Percentiles rank a stretch among this genome's conserved stretches.
These are phyloP conservation scores for Condylura cristata DNA, from an alignment of 2,113 vertebrate genomes.

Conservation along the genomic window DNA sequence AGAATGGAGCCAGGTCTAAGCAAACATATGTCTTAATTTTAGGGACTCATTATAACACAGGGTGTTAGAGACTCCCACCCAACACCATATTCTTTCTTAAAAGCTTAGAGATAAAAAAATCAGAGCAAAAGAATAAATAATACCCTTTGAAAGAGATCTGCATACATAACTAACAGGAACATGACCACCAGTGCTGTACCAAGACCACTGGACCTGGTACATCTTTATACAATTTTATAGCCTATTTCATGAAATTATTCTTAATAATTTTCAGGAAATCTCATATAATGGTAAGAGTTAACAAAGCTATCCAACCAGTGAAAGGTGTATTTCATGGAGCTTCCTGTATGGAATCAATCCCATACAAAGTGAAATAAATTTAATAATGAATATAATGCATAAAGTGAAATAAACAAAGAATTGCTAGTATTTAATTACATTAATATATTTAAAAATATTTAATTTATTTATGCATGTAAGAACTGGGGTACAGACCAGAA, in stretches of 20 bases:
- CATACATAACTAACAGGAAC: background rate
- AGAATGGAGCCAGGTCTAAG: background rate
- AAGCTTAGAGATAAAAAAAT: background rate
- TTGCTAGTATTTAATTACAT: constrained; percentile 34
- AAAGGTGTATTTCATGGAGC: constrained; percentile 14
- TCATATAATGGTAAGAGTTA: background rate
- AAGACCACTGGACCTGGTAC: accelerated
- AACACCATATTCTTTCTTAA: background rate
- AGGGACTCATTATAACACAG: background rate
- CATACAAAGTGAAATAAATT: background rate
- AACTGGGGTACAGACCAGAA: no score
- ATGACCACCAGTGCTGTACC: accelerated
- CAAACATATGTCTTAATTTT: background rate
- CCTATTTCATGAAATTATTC: background rate
- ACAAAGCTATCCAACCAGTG: background rate
- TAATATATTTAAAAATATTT: background rate
- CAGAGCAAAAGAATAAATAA: background rate
- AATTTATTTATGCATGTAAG: no score
- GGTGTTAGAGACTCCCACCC: background rate
- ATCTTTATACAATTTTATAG: no score
- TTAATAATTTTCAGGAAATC: background rate
- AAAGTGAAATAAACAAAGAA: constrained; percentile 37
- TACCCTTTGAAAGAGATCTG: background rate
- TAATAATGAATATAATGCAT: background rate
- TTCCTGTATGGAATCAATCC: background rate